Percentiles rank a stretch among this genome's conserved stretches.
These are phyloP conservation scores for Caenorhabditis zanzibari DNA, from an alignment of 2,888 invertebrate species.

Conservation along the genomic window DNA sequence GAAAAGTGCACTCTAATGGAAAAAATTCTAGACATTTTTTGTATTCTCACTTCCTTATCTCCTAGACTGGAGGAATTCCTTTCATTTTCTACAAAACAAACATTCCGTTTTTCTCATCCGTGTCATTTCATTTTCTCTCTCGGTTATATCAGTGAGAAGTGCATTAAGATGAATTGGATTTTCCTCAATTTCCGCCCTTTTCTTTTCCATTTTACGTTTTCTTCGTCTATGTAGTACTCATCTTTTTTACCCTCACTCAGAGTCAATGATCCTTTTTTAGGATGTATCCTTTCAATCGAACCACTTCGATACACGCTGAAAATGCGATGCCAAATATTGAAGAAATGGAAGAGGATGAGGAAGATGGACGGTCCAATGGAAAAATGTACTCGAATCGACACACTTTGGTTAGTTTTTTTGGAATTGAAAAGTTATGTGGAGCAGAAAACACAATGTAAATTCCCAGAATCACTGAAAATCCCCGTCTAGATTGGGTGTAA, in stretches of 20 bases:
- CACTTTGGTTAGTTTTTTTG: slow-evolving; percentile 24
- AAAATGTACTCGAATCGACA: slow-evolving; percentile 45
- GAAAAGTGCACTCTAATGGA: too few species aligned
- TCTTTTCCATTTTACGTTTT: slow-evolving; percentile 21
- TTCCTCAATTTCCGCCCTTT: slow-evolving; percentile 26
- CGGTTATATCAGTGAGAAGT: slow-evolving; percentile 34
- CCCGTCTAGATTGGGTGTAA: background rate
- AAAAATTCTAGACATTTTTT: background rate
- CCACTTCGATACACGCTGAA: slow-evolving; percentile 66
- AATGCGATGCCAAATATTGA: slow-evolving; percentile 23
- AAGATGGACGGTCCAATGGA: slow-evolving; percentile 24
- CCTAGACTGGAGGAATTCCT: background rate
- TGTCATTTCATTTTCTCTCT: slow-evolving; percentile 13
- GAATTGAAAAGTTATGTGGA: background rate
- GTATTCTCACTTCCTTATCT: background rate
- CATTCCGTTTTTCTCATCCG: slow-evolving; percentile 37
- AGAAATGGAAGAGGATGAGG: slow-evolving; percentile 25
- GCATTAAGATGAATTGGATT: slow-evolving; percentile 51
- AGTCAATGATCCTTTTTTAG: background rate
- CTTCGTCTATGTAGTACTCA: background rate
- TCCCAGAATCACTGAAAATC: background rate
- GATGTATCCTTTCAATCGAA: slow-evolving; percentile 74
- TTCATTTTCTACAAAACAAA: slow-evolving; percentile 6
- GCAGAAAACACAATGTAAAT: background rate
- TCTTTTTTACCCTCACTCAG: background rate